Base-by-base conservation (phyloP, 1,140 invertebrate genomes). In the Dreissena polymorpha region DNA sequence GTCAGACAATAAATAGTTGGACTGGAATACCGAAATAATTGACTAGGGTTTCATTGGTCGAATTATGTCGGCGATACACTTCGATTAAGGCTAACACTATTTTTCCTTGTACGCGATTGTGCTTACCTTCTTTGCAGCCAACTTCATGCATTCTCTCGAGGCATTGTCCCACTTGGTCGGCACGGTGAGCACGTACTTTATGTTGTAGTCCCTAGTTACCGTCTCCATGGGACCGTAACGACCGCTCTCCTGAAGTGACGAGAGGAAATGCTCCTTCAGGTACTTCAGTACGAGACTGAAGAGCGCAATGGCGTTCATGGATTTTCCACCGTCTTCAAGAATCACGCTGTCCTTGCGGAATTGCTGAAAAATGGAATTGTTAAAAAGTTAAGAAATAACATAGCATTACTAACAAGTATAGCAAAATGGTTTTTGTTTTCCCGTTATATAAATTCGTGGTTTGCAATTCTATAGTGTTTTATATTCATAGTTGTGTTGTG, bases 271-370 rank as follows among this genome's bases (percentile, higher is more conserved):
- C n/a, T 7, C 13, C 64, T 71, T 75, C 25, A 83, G 29, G 50
- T 63, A 83, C 18, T 76, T 76, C n/a, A 76, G 27, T 7, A 76
- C 68, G 13, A 76, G 23, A 7, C 55, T 70, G 14, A 83, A 83
- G 18, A 83, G 27, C 10, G 73, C 68, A 2, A 76, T 64, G 18
- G 25, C 72, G 55, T 76, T 76, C 2, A 83, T 60, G 12, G 81
- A 83, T 57, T 83, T 83, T n/a, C 81, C 81, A 10, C 73, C 81
- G 21, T 83, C 81, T 76, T 83, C 81, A 23, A 55, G n/a, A 0
- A 83, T 64, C 8, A 75, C 57, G 14, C 72, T 76, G 49, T 83
- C 81, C 71, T 83, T 83, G 29, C 81, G 72, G 23, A 83, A 70
- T 70, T 74, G 74, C 81, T 83, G 68, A 23, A 70, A 29, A 16